Conservation (phyloP, 1,140 invertebrate genomes). For the Drosophila serrata region DNA sequence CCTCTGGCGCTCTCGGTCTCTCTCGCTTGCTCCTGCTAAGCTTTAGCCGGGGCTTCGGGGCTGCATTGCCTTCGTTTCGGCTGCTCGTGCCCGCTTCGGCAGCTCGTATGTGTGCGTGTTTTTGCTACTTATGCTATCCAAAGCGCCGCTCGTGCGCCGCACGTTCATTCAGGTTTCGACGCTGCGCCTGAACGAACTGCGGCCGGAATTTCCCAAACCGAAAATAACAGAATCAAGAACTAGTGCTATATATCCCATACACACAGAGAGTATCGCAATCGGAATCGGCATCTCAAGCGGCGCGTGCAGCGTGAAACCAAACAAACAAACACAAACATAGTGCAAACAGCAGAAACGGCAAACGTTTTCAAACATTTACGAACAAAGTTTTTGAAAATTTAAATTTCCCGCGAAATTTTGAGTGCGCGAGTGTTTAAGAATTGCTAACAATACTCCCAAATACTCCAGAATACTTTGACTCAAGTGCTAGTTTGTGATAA, state of each 20-base stretch:
- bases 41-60: slow-evolving; percentile 49
- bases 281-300: slow-evolving; percentile 38
- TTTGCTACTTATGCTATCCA: slow-evolving; percentile 79
- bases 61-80: slow-evolving; percentile 57
- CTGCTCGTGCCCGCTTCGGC: slow-evolving; percentile 68
- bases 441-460: slow-evolving; percentile 12
- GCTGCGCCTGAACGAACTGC: slow-evolving; percentile 75
- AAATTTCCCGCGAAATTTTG: slow-evolving; percentile 12
- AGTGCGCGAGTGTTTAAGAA: slow-evolving; percentile 18
- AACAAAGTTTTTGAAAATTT: slow-evolving; percentile 24
- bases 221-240: slow-evolving; percentile 3
- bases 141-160: slow-evolving; percentile 79
- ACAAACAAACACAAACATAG: slow-evolving; percentile 34
- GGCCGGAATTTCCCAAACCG: slow-evolving; percentile 18
- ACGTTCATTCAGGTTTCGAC: slow-evolving; percentile 82
- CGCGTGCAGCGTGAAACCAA: slow-evolving; percentile 41
- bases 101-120: slow-evolving; percentile 32
- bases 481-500: slow-evolving; percentile 16
- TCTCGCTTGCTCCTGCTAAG: slow-evolving; percentile 68
- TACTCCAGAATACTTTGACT: slow-evolving; percentile 29
- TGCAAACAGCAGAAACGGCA: slow-evolving; percentile 31
- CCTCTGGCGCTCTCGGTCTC: slow-evolving; percentile 10
- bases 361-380: slow-evolving; percentile 23
- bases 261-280: slow-evolving; percentile 1
- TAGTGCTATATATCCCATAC: not conserved